Evolutionary conservation across 2,113 vertebrate genomes (phyloP).

Genomic region (Haliaeetus leucogaster): DNA sequence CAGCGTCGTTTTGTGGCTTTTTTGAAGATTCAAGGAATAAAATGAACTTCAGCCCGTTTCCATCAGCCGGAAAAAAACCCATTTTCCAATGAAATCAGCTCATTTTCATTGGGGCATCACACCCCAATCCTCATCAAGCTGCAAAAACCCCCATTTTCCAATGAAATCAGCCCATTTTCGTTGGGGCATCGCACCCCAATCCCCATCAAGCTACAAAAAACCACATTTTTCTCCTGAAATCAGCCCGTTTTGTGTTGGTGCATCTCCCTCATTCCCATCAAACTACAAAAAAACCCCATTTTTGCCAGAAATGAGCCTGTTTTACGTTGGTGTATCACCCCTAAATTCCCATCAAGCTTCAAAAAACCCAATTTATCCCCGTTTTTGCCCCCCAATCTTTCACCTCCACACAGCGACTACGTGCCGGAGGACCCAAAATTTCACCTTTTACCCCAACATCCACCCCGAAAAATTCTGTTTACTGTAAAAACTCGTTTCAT

Average conservation of each 20-base stretch:
- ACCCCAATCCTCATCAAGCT: no score
- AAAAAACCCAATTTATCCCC: not conserved
- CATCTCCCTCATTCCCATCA: no score
- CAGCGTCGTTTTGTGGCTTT: no score
- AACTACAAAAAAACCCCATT: not conserved
- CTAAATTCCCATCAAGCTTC: not conserved
- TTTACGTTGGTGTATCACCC: not conserved
- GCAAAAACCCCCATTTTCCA: not conserved
- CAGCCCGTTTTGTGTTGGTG: not conserved
- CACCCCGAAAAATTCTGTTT: no score
- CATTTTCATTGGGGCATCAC: no score
- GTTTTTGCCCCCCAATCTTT: not conserved
- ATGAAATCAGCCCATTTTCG: rapidly evolving
- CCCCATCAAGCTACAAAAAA: no score
- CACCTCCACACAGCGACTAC: no score
- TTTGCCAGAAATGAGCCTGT: not conserved
- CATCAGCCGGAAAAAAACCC: no score
- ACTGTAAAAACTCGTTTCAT: not conserved
- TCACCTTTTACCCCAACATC: not conserved
- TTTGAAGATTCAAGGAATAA: no score
- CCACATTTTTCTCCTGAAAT: not conserved
- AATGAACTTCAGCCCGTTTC: no score
- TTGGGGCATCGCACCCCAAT: no score
- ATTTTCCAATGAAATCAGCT: not conserved
- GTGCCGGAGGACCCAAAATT: not conserved